These are phyloP conservation scores for Glaucidium brasilianum DNA, from an alignment of 2,113 vertebrate genomes.

Conservation along the genomic window DNA sequence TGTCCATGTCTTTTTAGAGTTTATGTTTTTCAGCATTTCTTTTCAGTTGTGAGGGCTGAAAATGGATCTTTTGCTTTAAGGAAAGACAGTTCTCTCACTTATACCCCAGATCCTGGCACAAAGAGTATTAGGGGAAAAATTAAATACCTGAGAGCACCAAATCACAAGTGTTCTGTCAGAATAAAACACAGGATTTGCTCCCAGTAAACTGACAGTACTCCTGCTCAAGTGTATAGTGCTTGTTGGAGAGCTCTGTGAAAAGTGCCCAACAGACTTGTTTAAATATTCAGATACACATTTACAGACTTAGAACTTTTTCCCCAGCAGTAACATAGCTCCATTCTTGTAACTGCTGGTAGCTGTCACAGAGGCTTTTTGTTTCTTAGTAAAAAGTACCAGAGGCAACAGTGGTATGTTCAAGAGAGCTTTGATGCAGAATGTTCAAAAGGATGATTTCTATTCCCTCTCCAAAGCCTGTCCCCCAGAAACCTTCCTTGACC, in stretches of 20 bases:
- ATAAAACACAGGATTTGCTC: neutral
- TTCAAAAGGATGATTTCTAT: conserved; percentile 30
- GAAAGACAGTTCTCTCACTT: neutral
- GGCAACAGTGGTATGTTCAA: neutral
- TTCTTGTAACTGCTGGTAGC: neutral
- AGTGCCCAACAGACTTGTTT: neutral
- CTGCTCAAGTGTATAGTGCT: neutral
- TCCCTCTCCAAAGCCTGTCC: neutral
- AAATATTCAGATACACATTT: neutral
- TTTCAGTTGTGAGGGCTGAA: neutral
- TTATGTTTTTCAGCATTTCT: neutral
- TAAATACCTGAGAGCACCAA: neutral
- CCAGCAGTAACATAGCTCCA: neutral
- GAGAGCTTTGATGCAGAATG: conserved; percentile 31
- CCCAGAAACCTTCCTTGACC: neutral
- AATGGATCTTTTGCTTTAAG: neutral
- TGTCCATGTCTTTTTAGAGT: neutral
- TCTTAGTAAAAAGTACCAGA: neutral
- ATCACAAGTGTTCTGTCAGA: neutral
- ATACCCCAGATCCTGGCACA: neutral
- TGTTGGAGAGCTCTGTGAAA: neutral
- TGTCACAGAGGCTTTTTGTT: conserved; percentile 10
- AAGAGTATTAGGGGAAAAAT: neutral
- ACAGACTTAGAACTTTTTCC: neutral
- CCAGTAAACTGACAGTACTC: neutral